Base-by-base conservation (phyloP, 2,113 vertebrate species). In the Noturus placidus region DNA sequence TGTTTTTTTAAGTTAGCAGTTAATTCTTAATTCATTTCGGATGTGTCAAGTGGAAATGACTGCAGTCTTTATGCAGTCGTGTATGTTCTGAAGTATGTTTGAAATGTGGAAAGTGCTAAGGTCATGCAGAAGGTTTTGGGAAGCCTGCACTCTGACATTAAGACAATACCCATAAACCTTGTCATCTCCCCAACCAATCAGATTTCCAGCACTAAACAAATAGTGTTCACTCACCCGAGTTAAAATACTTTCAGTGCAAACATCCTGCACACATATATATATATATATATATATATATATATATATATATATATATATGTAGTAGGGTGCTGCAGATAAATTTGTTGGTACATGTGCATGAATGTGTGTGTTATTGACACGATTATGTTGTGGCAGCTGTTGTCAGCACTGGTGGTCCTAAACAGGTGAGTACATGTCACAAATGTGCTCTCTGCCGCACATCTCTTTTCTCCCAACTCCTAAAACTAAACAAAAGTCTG, bases 391-490 rank as follows among this genome's bases (percentile, higher is more conserved):
- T 14, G 19, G 9, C 79, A 81, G 79, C 79, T 81, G 79, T 81
- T 81, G 79, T 35, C 79, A 59, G 54, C 54, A 81, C 30, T 59
- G 79, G 79, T 81, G 79, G 79, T 81, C 79, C 33, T 59, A 25
- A 59, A 59, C 79, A 81, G 79, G 79, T 81, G 79, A 35, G 56
- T 81, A 59, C 59, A 38, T 59, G 10, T 25, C 2, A 81, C 30
- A 81, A 59, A 81, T 35, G 79, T 38, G 14, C 79, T 81, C 33
- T 81, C 15, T 56, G 52, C 15, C 5, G 14, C 56, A 80, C 20
- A 13, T 35, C 30, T 59, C 9, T 38, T 59, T 20, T 59, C 0
- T 13, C 9, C 19, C 15, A 81, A 80, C 8, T 80, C 3, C 8
- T 78, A 80, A 80, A 52, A 54, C 13, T 52, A 30, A 30, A 52